A percentile compares a stretch with the other conserved stretches of the same genome.
Evolutionary conservation across 1,140 invertebrate species (phyloP).

Genomic region (Rhopalosiphum padi): DNA sequence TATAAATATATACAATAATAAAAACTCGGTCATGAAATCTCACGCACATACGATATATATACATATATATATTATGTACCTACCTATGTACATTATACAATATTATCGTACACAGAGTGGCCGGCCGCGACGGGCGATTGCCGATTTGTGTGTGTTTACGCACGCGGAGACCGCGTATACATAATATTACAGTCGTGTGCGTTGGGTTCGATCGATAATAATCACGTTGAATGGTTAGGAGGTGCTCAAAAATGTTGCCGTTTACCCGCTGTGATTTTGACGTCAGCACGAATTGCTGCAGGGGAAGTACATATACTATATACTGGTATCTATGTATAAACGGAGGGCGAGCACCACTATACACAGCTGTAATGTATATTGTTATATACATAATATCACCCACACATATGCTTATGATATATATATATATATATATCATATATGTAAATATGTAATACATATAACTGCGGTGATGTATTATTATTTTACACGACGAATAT

Average conservation of each 20-base stretch:
- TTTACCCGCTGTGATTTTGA: not conserved
- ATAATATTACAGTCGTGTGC: not conserved
- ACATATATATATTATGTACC: not conserved
- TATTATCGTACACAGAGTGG: not conserved
- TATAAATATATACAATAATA: not conserved
- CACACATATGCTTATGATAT: not conserved
- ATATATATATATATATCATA: not conserved
- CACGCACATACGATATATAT: not conserved
- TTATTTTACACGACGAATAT: not conserved
- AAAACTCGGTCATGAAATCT: slow-evolving; percentile 21
- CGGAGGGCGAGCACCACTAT: not conserved
- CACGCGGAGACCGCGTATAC: too few relatives aligned
- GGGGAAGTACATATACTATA: not conserved
- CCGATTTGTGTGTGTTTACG: not conserved
- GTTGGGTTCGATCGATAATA: not conserved
- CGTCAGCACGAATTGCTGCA: not conserved
- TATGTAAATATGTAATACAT: too few relatives aligned
- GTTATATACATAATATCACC: not conserved
- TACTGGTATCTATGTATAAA: not conserved
- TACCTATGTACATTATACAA: not conserved
- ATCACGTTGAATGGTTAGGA: not conserved
- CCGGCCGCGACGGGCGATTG: not conserved
- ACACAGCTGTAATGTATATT: not conserved
- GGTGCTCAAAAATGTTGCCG: not conserved
- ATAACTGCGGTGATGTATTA: not conserved